phyloP scores from a whole-genome alignment of 2,888 invertebrate genomes.

The Leistus spinibarbis region DNA sequence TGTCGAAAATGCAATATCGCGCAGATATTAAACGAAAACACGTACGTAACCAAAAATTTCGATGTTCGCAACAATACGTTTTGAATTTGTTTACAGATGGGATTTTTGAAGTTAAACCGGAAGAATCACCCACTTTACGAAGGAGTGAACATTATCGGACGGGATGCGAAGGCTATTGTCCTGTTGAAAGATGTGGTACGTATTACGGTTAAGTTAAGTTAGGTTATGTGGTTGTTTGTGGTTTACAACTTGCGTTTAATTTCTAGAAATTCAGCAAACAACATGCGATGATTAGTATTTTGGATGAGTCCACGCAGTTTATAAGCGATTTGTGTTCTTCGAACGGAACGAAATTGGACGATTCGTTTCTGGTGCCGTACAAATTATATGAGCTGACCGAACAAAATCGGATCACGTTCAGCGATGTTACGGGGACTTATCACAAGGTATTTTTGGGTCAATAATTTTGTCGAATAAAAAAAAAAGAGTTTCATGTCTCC shows the following conservation, averaged over 20 bases:
- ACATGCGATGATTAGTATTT: conserved; percentile 52
- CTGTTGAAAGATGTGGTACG: conserved; percentile 52
- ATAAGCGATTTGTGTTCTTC: conserved; percentile 53
- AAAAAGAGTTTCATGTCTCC: neutral
- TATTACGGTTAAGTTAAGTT: conserved; percentile 45
- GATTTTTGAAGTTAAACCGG: conserved; percentile 44
- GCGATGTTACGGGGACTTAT: conserved; percentile 45
- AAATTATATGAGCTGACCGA: conserved; percentile 48
- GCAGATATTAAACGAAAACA: conserved; percentile 8
- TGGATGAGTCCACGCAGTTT: conserved; percentile 49
- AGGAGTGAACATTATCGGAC: conserved; percentile 53
- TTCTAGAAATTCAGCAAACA: conserved; percentile 53
- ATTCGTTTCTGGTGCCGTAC: conserved; percentile 47
- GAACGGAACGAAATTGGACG: conserved; percentile 51
- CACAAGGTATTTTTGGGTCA: conserved; percentile 24
- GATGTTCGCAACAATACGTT: neutral
- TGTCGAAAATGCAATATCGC: neutral
- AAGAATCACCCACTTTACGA: conserved; percentile 47
- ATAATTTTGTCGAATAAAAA: neutral
- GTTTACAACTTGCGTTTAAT: neutral
- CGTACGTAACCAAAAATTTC: conserved; percentile 7
- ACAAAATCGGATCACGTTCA: conserved; percentile 48
- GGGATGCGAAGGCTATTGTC: conserved; percentile 50
- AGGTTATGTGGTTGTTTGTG: neutral
- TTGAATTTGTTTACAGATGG: conserved; percentile 44